These are phyloP conservation scores for Lepidonotus clava DNA, from an alignment of 2,888 invertebrate species.

Conservation along the genomic window DNA sequence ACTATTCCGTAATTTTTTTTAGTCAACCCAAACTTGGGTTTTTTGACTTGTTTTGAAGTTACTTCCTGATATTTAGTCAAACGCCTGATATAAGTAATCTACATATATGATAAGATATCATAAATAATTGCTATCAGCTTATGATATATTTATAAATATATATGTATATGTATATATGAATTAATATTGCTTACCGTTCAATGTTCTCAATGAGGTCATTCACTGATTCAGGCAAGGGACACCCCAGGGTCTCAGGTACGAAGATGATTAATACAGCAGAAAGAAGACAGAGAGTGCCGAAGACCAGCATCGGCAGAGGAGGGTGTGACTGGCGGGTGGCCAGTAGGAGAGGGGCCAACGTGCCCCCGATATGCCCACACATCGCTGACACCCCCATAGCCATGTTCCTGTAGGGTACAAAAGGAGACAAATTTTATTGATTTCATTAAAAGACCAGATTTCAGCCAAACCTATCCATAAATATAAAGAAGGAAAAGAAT, in stretches of 20 bases:
- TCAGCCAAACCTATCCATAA: no score
- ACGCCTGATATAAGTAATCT: no score
- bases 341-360: conserved; percentile 67
- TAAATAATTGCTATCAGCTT: no score
- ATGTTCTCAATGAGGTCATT: conserved; percentile 61
- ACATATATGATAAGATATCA: no score
- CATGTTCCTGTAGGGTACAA: conserved; percentile 66
- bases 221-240: conserved; percentile 66
- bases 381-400: conserved; percentile 68
- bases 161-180: no score
- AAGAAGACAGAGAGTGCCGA: conserved; percentile 64
- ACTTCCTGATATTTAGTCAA: no score
- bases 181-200: neutral
- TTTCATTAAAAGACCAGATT: neutral
- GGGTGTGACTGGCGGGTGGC: neutral
- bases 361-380: conserved; percentile 69
- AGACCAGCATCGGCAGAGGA: conserved; percentile 67
- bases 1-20: no score
- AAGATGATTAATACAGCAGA: conserved; percentile 65
- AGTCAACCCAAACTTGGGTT: no score
- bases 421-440: neutral
- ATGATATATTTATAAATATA: no score
- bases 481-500: no score
- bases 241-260: conserved; percentile 67
- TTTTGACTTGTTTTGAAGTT: no score